Conservation (phyloP, 2,113 vertebrate genomes). For the Megaptera novaeangliae region DNA sequence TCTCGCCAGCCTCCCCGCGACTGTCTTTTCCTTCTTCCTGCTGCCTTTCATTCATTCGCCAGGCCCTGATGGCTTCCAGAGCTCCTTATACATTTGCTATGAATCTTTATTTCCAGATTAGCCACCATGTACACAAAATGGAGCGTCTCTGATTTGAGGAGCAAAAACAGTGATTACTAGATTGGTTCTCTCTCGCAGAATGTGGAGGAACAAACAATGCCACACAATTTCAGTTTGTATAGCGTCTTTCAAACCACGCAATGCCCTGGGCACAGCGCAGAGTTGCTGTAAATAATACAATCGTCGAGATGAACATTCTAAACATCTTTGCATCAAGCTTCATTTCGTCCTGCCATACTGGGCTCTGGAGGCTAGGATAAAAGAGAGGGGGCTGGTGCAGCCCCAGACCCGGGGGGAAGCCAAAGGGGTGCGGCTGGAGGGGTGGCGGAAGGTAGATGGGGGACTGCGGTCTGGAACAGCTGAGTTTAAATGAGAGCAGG, state of each 20-base stretch:
- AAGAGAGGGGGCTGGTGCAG: not conserved
- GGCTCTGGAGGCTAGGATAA: not conserved
- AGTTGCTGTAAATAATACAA: conserved; percentile 65
- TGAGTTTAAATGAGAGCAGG: not conserved
- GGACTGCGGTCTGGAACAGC: not conserved
- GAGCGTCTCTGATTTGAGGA: conserved; percentile 61
- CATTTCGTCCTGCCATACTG: not conserved
- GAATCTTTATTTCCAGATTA: conserved; percentile 67
- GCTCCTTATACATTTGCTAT: conserved; percentile 53
- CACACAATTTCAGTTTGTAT: conserved; percentile 63
- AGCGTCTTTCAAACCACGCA: conserved; percentile 61
- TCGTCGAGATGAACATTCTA: conserved; percentile 52
- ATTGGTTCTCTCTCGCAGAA: conserved; percentile 59
- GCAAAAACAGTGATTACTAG: conserved; percentile 68
- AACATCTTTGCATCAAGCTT: conserved; percentile 50
- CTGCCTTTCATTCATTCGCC: conserved; percentile 1
- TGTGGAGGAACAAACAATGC: conserved; percentile 64
- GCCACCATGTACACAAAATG: conserved; percentile 48
- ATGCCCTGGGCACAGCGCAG: conserved; percentile 51
- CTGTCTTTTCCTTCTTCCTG: not conserved
- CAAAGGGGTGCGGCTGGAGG: not conserved
- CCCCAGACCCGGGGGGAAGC: not conserved
- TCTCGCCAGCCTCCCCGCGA: not conserved
- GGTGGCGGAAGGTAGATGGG: not conserved
- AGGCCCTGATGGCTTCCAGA: conserved; percentile 12